These are phyloP conservation scores for Montipora efflorescens DNA, from an alignment of 64 coral and sea anemone species.

Conservation along the genomic window DNA sequence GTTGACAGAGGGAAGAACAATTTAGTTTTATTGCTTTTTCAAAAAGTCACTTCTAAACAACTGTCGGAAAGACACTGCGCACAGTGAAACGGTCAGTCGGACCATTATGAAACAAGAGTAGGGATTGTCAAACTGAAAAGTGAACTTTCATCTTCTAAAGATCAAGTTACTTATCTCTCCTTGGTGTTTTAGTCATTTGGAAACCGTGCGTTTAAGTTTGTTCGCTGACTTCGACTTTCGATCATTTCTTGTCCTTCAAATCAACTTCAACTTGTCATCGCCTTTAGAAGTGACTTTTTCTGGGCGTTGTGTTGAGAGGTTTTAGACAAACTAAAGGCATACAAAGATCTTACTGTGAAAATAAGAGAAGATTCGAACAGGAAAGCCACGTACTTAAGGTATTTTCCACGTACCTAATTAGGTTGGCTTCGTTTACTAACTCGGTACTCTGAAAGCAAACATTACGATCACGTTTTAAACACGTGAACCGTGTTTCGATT, in stretches of 20 bases:
- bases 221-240: constrained; percentile 7
- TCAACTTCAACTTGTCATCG: not conserved
- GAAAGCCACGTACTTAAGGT: too few relatives aligned
- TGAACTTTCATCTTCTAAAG: not conserved
- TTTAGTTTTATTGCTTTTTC: not conserved
- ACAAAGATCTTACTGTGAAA: too few relatives aligned
- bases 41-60: not conserved
- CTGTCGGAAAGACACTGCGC: too few relatives aligned
- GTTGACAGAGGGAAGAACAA: too few relatives aligned
- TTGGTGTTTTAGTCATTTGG: not conserved
- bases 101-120: too few relatives aligned
- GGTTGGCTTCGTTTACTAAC: constrained; percentile 5
- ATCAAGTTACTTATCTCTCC: not conserved
- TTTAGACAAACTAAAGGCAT: not conserved
- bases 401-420: not conserved
- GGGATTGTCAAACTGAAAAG: not conserved
- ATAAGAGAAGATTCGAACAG: not conserved
- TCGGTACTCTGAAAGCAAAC: not conserved
- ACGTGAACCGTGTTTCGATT: not conserved
- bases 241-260: constrained; percentile 2
- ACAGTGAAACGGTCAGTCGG: too few relatives aligned
- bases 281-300: not conserved
- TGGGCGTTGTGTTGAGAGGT: not conserved
- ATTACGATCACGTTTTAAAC: not conserved
- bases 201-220: constrained; percentile 6